Base-by-base conservation (phyloP, 2,797 vertebrate species). In the Ctenopoma kingsleyae region DNA sequence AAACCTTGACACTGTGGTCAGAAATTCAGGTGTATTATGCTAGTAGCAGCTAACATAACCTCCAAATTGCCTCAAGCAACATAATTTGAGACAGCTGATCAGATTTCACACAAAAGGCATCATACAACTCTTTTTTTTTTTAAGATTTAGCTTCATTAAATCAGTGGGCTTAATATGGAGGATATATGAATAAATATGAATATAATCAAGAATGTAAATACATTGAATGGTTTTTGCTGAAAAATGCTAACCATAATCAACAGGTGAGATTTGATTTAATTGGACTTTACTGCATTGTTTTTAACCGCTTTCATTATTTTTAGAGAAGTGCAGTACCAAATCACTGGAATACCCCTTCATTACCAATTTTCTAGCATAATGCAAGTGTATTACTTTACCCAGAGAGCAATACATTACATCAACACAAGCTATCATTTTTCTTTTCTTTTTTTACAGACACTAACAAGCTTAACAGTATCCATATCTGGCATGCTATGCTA, bases 341-440 rank as follows among this genome's bases (percentile, higher is more conserved):
- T 20, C 44, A 46, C n/a, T 38, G 1, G 17, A 53, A n/a, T 35
- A 41, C 19, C 55, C 20, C 63, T 65, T 61, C 8, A 49, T 8
- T 55, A 60, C 40, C 67, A 60, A 41, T 56, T 68, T 64, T 30
- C 11, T 1, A 69, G 1, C 11, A 15, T 44, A 66, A 67, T 32
- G 54, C 44, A 35, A 51, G 43, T 41, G 51, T 41, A 38, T 50
- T 50, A 57, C 52, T 68, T 50, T 25, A 67, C 46, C 56, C 47
- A 30, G 49, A 61, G 61, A 73, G 58, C 53, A 63, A 63, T 59
- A 53, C 36, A 78, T 59, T 12, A 44, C 38, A 55, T 43, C 54
- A 25, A 47, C 68, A 40, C 13, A 12, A 40, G 36, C 12, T 2
- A 35, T 48, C 35, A 11, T 32, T 47, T 47, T 35, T 58, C 13